Base-by-base conservation (phyloP, 1,140 invertebrate species). In the Semibalanus balanoides region DNA sequence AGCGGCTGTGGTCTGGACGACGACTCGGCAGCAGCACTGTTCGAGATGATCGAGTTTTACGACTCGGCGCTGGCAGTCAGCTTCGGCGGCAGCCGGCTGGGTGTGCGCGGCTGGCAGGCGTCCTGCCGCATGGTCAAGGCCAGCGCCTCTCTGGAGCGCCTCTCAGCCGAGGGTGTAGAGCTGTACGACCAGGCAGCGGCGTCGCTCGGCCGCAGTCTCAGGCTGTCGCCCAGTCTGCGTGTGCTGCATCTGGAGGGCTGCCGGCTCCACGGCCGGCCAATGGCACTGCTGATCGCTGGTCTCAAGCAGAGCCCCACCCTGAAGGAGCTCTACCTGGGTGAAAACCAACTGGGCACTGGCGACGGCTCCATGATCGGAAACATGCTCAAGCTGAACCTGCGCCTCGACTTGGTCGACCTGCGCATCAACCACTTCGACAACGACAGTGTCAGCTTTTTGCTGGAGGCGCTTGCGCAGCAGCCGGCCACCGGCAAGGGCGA, bases 11-110 rank as follows among this genome's bases (percentile, higher is more conserved):
- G 85, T 78, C 85, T 92, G n/a, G 88, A 90, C 81, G 90, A 92
- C 81, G 90, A 92, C 84, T 89, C 89, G 80, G 83, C 88, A 30
- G 89, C 91, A 79, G 90, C 92, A 71, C 83, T 95, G 70, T 95
- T 94, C 84, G 93, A 95, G 83, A 95, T 95, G 92, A 88, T 95
- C 78, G 93, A 95, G 82, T 95, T 93, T 83, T 96, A 96, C 84
- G 93, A 95, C 82, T 92, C 92, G 72, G 88, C 91, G 0, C 87
- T 85, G 35, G 88, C 90, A 77, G 82, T 96, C 74, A 91, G 92
- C 83, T 90, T 90, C 30, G 89, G 87, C 74, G 93, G 92, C 83
- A 86, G 87, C 78, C 86, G 87, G 79, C 90, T 92, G 82, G 89
- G 89, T 73, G 87, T 87, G 69, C 84, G 92, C 74, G 92, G 92